Evolutionary conservation across 2,113 vertebrate species (phyloP), one percentile per base, ranked within the genome.

Genomic region (Puma concolor): DNA sequence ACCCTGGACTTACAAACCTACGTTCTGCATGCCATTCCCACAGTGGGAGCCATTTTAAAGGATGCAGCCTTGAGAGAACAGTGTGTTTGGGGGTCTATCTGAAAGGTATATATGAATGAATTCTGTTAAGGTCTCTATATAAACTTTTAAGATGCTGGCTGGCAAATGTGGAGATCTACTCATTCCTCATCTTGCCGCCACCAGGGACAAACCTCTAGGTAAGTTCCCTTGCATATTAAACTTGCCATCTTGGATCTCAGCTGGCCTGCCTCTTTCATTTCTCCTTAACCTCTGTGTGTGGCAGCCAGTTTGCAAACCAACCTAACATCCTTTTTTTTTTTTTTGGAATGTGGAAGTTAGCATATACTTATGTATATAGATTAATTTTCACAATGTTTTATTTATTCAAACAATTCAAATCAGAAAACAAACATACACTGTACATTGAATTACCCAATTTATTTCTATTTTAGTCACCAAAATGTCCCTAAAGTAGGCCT

Each of bases 391-490:
- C 9, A 80, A 13, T 67, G 7, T 60, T 90, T 90, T 81, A 12
- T 67, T 84, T 95, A 71, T 82, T 86, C 36, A 80, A 80, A 74
- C 2, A 89, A 84, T 84, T 92, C 15, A 81, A 76, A 29, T 86
- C 33, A 87, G n/a, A 16, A 94, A 88, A 72, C 19, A 95, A 63
- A 25, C 5, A 44, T 81, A 14, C 36, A 4, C 38, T 69, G 86
- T 81, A 60, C 17, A 88, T 10, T 69, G 7, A 92, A 48, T 85
- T 90, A 38, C 36, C 12, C 13, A 82, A 33, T 50, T 81, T 54
- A 81, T 96, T 90, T 95, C 23, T 69, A 85, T 76, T 67, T 95
- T 94, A 86, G 31, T 77, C 27, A 64, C n/a, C 15, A 0, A 76
- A 66, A 76, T 48, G 74, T 48, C 41, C 17, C 74, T 48, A 77